These are phyloP conservation scores for Carettochelys insculpta DNA, from an alignment of 2,113 vertebrate species.

Conservation along the genomic window DNA sequence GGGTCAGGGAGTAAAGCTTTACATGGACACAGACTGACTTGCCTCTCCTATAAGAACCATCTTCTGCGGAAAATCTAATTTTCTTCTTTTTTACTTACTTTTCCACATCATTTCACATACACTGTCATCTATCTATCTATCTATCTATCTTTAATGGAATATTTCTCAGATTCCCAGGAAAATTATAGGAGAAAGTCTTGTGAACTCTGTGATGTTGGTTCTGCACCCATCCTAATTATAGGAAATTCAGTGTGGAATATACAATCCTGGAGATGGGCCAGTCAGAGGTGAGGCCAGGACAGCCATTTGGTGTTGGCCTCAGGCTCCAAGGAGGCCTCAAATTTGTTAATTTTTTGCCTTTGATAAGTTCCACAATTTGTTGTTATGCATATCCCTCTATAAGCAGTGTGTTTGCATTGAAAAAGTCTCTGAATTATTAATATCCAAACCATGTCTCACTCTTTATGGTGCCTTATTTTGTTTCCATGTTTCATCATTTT, in stretches of 20 bases:
- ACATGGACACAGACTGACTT: not conserved
- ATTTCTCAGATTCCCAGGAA: not conserved
- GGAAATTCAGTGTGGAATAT: not conserved
- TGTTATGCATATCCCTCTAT: no score
- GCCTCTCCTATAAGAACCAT: not conserved
- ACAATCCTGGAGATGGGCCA: not conserved
- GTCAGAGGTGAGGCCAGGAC: no score
- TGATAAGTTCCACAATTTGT: no score
- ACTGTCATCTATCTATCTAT: no score
- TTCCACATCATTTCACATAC: not conserved
- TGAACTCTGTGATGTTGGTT: not conserved
- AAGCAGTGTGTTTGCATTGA: no score
- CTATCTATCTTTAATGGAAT: not conserved
- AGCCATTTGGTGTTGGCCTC: no score
- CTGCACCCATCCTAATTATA: not conserved
- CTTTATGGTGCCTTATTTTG: no score
- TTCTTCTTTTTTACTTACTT: not conserved
- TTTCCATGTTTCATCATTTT: no score
- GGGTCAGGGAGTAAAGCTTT: not conserved
- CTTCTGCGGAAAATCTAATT: not conserved
- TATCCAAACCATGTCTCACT: no score
- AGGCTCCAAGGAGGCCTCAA: no score
- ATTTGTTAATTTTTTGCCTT: no score
- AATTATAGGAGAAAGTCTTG: not conserved
- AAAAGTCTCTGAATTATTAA: no score